Conservation (phyloP, 2,888 invertebrate genomes). For the Archips xylosteana region DNA sequence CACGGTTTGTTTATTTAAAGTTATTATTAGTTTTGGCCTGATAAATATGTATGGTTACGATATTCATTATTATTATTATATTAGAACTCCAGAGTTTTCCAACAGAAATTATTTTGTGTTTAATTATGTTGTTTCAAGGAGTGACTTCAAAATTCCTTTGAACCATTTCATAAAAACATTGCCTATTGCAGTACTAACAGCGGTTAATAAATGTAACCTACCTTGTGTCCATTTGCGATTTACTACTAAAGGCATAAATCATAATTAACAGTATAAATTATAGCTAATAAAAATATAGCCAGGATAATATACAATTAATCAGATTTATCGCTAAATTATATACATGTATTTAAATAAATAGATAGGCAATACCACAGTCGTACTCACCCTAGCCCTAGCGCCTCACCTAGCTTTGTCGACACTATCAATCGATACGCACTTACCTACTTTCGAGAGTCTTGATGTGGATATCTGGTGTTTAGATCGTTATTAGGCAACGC, state of each 20-base stretch:
- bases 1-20: neutral
- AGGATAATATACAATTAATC: slow-evolving; percentile 39
- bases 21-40: neutral
- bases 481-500: slow-evolving; percentile 40
- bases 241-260: slow-evolving; percentile 42
- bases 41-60: no score
- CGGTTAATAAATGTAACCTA: slow-evolving; percentile 45
- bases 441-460: slow-evolving; percentile 42
- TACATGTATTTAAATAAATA: slow-evolving; percentile 49
- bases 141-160: neutral
- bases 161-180: neutral
- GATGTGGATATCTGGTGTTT: slow-evolving; percentile 39
- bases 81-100: neutral
- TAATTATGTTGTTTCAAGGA: neutral
- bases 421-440: slow-evolving; percentile 45
- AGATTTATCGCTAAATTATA: slow-evolving; percentile 34
- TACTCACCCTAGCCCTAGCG: slow-evolving; percentile 72
- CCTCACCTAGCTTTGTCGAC: slow-evolving; percentile 62
- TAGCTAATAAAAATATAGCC: slow-evolving; percentile 41
- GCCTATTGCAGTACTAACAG: slow-evolving; percentile 44
- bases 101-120: neutral
- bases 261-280: slow-evolving; percentile 47
- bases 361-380: slow-evolving; percentile 49
- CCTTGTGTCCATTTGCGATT: slow-evolving; percentile 45
- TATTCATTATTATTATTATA: neutral